These are phyloP conservation scores for Ectemnius continuus DNA, from an alignment of 2,888 invertebrate genomes.

Conservation along the genomic window DNA sequence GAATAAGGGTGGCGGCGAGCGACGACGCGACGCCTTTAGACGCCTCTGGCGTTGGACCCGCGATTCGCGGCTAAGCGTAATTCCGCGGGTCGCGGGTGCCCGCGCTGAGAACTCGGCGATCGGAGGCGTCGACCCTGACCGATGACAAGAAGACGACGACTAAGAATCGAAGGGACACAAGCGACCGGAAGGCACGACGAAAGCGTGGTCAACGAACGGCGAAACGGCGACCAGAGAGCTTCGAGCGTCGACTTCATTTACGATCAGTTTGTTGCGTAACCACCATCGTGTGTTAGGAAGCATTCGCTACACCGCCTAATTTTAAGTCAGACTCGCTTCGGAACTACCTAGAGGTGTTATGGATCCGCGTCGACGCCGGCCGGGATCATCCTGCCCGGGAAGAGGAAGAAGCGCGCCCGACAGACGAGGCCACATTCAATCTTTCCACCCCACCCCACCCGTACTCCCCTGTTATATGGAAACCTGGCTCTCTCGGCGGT, in stretches of 20 bases:
- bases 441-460: too few species aligned
- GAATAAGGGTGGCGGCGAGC: constrained; percentile 19
- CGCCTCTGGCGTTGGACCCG: constrained; percentile 6
- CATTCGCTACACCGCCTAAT: constrained; percentile 59
- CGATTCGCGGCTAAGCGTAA: neutral
- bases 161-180: constrained; percentile 38
- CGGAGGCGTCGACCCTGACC: constrained; percentile 27
- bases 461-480: too few species aligned
- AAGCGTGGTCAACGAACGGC: constrained; percentile 60
- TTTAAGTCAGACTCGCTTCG: constrained; percentile 48
- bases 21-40: constrained; percentile 37
- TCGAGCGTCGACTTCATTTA: constrained; percentile 56
- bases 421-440: constrained; percentile 32
- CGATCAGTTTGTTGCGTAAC: constrained; percentile 59
- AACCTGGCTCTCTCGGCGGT: neutral
- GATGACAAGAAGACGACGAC: constrained; percentile 21
- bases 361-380: constrained; percentile 34
- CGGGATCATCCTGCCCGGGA: constrained; percentile 21
- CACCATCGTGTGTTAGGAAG: constrained; percentile 23
- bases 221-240: constrained; percentile 44
- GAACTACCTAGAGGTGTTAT: constrained; percentile 20
- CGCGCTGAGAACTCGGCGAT: neutral
- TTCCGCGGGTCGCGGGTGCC: neutral
- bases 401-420: constrained; percentile 19
- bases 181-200: constrained; percentile 46